Evolutionary conservation across 2,113 vertebrate species (phyloP).

Genomic region (Ptilonorhynchus violaceus): DNA sequence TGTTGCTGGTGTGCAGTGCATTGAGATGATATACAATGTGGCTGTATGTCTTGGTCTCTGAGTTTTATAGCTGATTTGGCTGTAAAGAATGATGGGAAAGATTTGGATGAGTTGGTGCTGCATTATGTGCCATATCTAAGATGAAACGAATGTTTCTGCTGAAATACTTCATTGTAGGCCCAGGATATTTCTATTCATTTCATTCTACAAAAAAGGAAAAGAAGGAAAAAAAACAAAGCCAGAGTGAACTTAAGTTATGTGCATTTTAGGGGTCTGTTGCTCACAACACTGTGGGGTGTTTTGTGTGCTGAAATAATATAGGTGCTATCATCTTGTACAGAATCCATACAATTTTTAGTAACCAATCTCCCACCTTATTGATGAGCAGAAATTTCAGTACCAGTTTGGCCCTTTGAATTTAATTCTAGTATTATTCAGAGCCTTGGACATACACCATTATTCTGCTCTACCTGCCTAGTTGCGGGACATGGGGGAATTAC

Average conservation of each 20-base stretch:
- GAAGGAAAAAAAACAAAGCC: neutral
- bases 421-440: neutral
- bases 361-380: neutral
- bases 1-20: neutral
- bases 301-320: neutral
- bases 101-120: neutral
- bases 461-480: neutral
- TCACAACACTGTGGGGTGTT: neutral
- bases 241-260: neutral
- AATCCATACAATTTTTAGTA: neutral
- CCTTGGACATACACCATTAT: fast-evolving
- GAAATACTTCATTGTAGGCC: neutral
- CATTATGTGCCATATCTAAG: neutral
- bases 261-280: neutral
- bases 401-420: neutral
- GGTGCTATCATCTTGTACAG: neutral
- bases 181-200: neutral
- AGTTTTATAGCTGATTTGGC: neutral
- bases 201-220: neutral
- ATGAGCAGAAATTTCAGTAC: neutral
- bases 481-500: neutral
- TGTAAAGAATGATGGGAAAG: neutral
- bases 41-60: neutral
- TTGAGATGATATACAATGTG: neutral
- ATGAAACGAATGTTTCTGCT: neutral